Base-by-base conservation (phyloP, 1,140 invertebrate genomes). In the Aphelenchoides besseyi region DNA sequence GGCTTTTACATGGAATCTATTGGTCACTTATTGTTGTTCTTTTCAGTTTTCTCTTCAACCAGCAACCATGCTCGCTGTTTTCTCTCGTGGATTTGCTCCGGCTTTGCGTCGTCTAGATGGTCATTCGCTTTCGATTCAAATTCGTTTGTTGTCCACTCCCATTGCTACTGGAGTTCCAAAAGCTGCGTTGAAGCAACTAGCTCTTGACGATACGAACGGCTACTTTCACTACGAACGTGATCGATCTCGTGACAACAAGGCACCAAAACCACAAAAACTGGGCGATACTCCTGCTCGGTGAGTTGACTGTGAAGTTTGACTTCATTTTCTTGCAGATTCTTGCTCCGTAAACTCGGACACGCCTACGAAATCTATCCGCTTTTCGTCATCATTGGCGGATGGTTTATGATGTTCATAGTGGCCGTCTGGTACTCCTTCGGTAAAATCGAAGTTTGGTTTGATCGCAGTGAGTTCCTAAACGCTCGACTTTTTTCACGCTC, bases 401-500 rank as follows among this genome's bases (percentile, higher is more conserved):
- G 74, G 74, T 55, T 77, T 30, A 28, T 74, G 26, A 32, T 76
- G 26, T 77, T 76, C 72, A 48, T 35, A 29, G 26, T 48, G 12
- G 57, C 61, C 28, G 48, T 68, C 61, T 76, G 32, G 36, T 69
- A 23, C 30, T 69, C 74, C 29, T 76, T 77, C 32, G 71, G 66
- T 16, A 76, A 76, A 57, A 26, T 76, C 18, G 74, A 76, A 54
- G 54, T 76, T 23, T 76, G 74, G 74, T 48, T 76, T 35, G 74
- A 76, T 35, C 33, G 74, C 57, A 76, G 74, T 77, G 35, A 74
- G 73, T n/a, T 71, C 30, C n/a, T 74, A 18, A 16, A 36, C 16
- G 12, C 2, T 71, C n/a, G 12, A 37, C 9, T 16, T 63, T 5
- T 33, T 33, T 66, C 16, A 18, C 2, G 16, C 12, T 12, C 33